phyloP scores from a whole-genome alignment of 2,113 vertebrate genomes.

The Colossoma macropomum region DNA sequence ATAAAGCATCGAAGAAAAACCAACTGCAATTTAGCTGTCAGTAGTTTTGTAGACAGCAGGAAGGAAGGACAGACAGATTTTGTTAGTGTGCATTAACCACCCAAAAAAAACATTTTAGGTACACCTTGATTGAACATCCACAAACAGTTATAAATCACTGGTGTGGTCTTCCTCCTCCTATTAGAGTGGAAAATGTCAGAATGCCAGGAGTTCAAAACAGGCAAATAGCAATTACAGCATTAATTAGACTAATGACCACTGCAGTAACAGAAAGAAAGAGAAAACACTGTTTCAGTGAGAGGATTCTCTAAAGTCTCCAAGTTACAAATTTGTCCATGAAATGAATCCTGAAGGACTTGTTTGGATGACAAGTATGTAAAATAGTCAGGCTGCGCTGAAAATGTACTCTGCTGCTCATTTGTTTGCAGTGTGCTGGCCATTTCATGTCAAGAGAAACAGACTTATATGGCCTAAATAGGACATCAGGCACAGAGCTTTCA shows the following conservation, averaged over 20 bases:
- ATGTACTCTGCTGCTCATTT: background rate
- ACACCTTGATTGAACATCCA: background rate
- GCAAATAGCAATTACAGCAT: conserved; percentile 7
- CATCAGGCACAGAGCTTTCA: background rate
- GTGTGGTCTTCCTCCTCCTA: background rate
- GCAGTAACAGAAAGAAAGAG: background rate
- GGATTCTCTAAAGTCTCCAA: background rate
- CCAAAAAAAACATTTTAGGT: background rate
- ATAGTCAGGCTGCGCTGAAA: background rate
- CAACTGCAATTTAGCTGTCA: background rate
- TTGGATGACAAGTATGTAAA: conserved; percentile 4
- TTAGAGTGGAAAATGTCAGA: conserved; percentile 11
- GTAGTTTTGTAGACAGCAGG: background rate
- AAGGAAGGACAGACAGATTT: background rate
- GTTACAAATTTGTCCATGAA: conserved; percentile 3
- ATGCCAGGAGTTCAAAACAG: background rate
- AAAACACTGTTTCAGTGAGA: background rate
- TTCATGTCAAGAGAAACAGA: background rate
- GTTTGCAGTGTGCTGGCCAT: background rate
- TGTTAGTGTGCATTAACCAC: background rate
- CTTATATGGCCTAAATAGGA: background rate
- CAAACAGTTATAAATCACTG: conserved; percentile 6
- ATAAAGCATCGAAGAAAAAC: too few species aligned
- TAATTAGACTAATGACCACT: conserved; percentile 35
- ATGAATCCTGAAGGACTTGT: conserved; percentile 7